Percentiles rank a stretch among this genome's conserved stretches.
Conservation (phyloP, 2,888 invertebrate species). For the Thera obeliscata region DNA sequence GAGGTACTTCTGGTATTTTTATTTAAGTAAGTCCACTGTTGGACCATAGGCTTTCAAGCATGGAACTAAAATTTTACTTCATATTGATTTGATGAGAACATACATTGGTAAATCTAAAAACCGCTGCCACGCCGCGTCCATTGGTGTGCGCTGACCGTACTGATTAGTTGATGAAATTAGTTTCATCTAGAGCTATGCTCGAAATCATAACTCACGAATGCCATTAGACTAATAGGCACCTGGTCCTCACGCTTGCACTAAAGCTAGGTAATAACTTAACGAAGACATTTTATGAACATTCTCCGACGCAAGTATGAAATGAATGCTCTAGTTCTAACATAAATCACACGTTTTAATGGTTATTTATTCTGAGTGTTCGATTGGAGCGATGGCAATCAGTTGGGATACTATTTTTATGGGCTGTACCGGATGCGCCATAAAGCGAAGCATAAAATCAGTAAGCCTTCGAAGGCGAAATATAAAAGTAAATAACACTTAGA, state of each 20-base stretch:
- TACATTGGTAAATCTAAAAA: too few relatives aligned
- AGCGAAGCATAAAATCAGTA: conserved; percentile 78
- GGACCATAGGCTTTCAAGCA: too few relatives aligned
- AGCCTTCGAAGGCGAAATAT: conserved; percentile 74
- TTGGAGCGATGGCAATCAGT: conserved; percentile 76
- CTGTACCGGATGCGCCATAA: conserved; percentile 78
- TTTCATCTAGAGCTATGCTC: conserved; percentile 31
- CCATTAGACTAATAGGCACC: conserved; percentile 42
- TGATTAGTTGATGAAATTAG: conserved; percentile 31
- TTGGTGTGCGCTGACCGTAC: neutral
- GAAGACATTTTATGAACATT: conserved; percentile 47
- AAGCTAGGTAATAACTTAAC: conserved; percentile 43
- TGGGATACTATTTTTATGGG: conserved; percentile 78
- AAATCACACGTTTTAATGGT: conserved; percentile 74
- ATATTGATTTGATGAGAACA: too few relatives aligned
- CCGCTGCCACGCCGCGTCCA: neutral
- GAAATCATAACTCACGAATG: conserved; percentile 37
- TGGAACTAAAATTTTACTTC: too few relatives aligned
- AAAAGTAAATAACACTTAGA: conserved; percentile 80
- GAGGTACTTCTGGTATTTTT: too few relatives aligned
- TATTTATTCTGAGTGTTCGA: conserved; percentile 69
- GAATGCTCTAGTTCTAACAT: conserved; percentile 57
- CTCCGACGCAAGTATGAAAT: conserved; percentile 47
- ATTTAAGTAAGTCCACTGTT: too few relatives aligned
- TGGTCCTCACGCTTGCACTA: conserved; percentile 40